Evolutionary conservation across 2,888 invertebrate species (phyloP).

Genomic region (Tridacna gigas): DNA sequence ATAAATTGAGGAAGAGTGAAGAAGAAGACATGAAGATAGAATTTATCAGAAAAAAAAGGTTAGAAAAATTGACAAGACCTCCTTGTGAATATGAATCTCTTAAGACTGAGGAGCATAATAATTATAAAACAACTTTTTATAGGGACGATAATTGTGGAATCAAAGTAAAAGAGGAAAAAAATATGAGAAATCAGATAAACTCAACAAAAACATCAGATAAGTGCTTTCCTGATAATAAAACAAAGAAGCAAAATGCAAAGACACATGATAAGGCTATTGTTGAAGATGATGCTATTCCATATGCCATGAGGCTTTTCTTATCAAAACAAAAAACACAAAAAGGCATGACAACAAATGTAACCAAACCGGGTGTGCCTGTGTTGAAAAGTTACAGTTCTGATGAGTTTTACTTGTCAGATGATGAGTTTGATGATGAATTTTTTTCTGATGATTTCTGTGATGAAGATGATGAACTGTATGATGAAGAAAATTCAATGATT

Average conservation of each 20-base stretch:
- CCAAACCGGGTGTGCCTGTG: too few relatives aligned
- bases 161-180: not conserved
- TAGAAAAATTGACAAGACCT: conserved; percentile 3
- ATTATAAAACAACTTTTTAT: not conserved
- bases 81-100: not conserved
- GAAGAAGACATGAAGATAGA: not conserved
- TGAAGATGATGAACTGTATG: conserved; percentile 1
- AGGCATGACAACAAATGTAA: too few relatives aligned
- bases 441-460: not conserved
- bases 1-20: not conserved
- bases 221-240: not conserved
- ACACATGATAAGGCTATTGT: not conserved
- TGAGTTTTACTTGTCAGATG: not conserved
- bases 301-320: conserved; percentile 4
- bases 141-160: not conserved
- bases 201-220: not conserved
- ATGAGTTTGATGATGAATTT: not conserved
- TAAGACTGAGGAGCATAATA: not conserved
- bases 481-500: not conserved
- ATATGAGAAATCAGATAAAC: not conserved
- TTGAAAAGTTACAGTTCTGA: too few relatives aligned
- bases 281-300: conserved; percentile 10
- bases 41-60: not conserved
- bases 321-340: not conserved
- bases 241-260: not conserved